A percentile compares a stretch with the other conserved stretches of the same genome.
Evolutionary conservation across 2,888 invertebrate genomes (phyloP).

Genomic region (Pandemis corylana): DNA sequence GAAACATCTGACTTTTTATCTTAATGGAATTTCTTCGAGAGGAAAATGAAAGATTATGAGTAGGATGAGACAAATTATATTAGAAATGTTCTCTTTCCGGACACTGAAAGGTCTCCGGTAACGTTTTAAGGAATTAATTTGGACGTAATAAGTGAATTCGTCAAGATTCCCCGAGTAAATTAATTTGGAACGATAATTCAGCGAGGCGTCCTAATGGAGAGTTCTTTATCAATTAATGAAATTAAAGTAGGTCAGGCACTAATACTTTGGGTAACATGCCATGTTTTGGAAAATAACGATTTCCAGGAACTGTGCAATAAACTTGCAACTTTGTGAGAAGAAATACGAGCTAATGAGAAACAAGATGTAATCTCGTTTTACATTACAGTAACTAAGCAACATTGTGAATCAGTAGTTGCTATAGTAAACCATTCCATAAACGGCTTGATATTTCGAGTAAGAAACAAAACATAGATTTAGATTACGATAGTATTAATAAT

Average conservation of each 20-base stretch:
- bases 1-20: not conserved
- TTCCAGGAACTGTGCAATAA: slow-evolving; percentile 15
- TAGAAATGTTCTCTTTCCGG: slow-evolving; percentile 58
- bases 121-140: slow-evolving; percentile 63
- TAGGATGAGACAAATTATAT: slow-evolving; percentile 68
- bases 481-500: not conserved
- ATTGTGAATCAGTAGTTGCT: slow-evolving; percentile 2
- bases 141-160: slow-evolving; percentile 62
- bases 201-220: slow-evolving; percentile 51
- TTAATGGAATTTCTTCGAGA: slow-evolving; percentile 43
- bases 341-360: slow-evolving; percentile 20
- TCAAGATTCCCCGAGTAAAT: slow-evolving; percentile 62
- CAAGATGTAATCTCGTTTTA: slow-evolving; percentile 21
- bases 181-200: slow-evolving; percentile 58
- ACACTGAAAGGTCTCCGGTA: slow-evolving; percentile 58
- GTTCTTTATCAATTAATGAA: slow-evolving; percentile 44
- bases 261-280: slow-evolving; percentile 15
- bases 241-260: slow-evolving; percentile 30
- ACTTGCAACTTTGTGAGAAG: slow-evolving; percentile 30
- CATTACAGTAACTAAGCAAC: slow-evolving; percentile 27
- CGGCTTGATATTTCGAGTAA: not conserved
- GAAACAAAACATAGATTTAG: not conserved
- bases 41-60: slow-evolving; percentile 61
- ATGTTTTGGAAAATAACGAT: slow-evolving; percentile 16
- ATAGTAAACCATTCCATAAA: slow-evolving; percentile 2